Evolutionary conservation across 2,797 vertebrate genomes (phyloP).

Genomic region (Propithecus perrieri): DNA sequence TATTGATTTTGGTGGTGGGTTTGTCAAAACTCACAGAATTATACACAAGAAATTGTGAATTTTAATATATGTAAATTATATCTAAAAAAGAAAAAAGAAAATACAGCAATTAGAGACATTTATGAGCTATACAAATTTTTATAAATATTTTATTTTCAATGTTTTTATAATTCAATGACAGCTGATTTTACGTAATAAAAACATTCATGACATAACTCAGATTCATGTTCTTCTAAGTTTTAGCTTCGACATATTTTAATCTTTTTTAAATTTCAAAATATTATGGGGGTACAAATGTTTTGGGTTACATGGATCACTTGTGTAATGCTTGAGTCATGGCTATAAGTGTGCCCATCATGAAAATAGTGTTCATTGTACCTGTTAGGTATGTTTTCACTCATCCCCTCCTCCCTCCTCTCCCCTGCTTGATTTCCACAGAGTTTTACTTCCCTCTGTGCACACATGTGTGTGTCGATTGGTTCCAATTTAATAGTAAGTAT

Average conservation of each 20-base stretch:
- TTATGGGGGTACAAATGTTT: too few relatives aligned
- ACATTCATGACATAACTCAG: neutral
- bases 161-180: neutral
- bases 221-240: neutral
- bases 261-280: too few relatives aligned
- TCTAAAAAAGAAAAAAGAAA: neutral
- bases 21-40: neutral
- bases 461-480: rapidly evolving
- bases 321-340: too few relatives aligned
- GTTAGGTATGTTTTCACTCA: too few relatives aligned
- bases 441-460: too few relatives aligned
- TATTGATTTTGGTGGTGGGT: neutral
- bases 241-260: neutral
- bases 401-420: too few relatives aligned
- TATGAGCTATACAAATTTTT: neutral
- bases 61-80: neutral
- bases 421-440: too few relatives aligned
- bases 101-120: neutral
- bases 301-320: too few relatives aligned
- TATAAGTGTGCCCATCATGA: too few relatives aligned
- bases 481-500: too few relatives aligned
- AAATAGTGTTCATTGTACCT: too few relatives aligned
- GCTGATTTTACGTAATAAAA: neutral
- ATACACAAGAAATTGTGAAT: neutral
- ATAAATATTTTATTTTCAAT: constrained; percentile 31